Conservation (phyloP, 2,797 vertebrate genomes). For the Lutjanus argentimaculatus region DNA sequence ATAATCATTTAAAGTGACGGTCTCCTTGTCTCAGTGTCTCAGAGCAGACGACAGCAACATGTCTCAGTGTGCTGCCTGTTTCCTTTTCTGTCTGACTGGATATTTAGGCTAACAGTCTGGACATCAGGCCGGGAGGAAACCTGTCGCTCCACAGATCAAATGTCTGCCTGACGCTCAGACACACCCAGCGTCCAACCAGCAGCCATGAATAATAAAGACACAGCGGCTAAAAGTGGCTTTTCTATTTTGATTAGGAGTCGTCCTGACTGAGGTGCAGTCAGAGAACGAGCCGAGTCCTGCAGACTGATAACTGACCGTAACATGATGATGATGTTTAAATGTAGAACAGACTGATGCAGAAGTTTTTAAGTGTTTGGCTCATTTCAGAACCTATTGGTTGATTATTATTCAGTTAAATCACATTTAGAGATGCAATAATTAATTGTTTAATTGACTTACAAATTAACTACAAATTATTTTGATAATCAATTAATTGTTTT, state of each 20-base stretch:
- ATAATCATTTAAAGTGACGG: background rate
- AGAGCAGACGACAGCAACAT: background rate
- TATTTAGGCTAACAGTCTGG: background rate
- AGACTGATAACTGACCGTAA: no score
- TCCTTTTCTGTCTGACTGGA: constrained; percentile 9
- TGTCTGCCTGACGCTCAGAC: background rate
- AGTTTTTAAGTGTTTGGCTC: background rate
- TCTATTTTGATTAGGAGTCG: constrained; percentile 22
- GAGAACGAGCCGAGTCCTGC: background rate
- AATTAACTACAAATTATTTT: no score
- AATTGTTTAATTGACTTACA: no score
- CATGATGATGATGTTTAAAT: background rate
- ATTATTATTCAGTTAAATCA: background rate
- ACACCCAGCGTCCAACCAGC: background rate
- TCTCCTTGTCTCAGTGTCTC: background rate
- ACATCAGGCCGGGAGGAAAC: background rate
- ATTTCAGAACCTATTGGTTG: background rate
- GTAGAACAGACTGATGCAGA: background rate
- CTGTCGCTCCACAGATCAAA: background rate
- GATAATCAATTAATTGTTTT: no score
- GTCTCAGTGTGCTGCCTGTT: background rate
- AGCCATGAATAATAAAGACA: constrained; percentile 37
- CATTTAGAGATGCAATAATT: no score
- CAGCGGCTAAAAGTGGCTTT: constrained; percentile 11
- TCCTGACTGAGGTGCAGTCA: constrained; percentile 1